Evolutionary conservation across 2,797 vertebrate species (phyloP).

Genomic region (Heliangelus exortis): DNA sequence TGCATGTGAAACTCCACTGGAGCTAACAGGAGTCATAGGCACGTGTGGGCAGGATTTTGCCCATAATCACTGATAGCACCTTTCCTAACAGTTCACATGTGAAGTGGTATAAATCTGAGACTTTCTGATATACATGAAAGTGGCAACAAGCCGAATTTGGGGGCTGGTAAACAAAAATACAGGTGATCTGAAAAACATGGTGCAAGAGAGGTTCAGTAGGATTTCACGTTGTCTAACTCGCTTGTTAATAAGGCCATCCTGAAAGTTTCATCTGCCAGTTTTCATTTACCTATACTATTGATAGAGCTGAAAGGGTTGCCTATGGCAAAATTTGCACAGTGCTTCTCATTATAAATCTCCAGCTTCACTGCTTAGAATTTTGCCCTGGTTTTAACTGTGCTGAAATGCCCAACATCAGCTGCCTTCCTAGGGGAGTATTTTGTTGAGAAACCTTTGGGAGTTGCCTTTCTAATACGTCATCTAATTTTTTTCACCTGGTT

Average conservation of each 20-base stretch:
- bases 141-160: constrained; percentile 53
- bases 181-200: constrained; percentile 21
- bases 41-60: constrained; percentile 10
- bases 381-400: background rate
- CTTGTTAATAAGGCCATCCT: constrained; percentile 20
- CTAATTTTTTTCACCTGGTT: background rate
- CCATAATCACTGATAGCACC: constrained; percentile 53
- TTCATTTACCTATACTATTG: constrained; percentile 21
- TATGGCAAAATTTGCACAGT: constrained; percentile 24
- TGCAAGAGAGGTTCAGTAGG: constrained; percentile 25
- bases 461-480: background rate
- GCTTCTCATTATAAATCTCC: background rate
- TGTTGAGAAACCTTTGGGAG: background rate
- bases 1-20: background rate
- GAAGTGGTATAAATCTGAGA: constrained; percentile 60
- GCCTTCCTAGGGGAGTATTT: background rate
- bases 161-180: constrained; percentile 35
- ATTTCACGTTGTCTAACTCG: constrained; percentile 24
- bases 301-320: constrained; percentile 26
- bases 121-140: constrained; percentile 43
- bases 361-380: constrained; percentile 16
- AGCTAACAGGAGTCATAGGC: background rate
- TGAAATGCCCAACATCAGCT: background rate
- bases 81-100: constrained; percentile 71
- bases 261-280: constrained; percentile 21